A percentile compares a stretch with the other conserved stretches of the same genome.
phyloP scores from a whole-genome alignment of 2,888 invertebrate species.

The Carabus problematicus region DNA sequence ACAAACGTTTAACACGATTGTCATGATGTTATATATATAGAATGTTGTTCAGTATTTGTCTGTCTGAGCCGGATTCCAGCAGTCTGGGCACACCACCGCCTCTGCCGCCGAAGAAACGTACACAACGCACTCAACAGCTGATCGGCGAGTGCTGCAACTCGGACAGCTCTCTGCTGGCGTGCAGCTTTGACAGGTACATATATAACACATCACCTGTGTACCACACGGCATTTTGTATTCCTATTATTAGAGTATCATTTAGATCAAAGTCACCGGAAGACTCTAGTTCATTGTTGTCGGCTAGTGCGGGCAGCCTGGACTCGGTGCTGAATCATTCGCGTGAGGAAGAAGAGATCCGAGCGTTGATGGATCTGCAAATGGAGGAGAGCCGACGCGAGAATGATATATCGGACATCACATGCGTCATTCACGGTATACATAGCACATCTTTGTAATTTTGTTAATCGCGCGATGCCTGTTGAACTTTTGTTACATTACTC shows the following conservation, averaged over 20 bases:
- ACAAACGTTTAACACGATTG: background rate
- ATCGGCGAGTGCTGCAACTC: conserved; percentile 60
- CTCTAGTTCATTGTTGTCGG: conserved; percentile 70
- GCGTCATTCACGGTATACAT: conserved; percentile 32
- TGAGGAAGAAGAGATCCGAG: conserved; percentile 77
- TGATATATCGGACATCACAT: conserved; percentile 55
- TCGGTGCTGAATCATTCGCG: conserved; percentile 89
- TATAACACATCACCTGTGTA: too few species aligned
- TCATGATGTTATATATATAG: conserved; percentile 41
- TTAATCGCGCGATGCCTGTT: background rate
- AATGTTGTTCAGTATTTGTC: conserved; percentile 48
- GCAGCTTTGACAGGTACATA: conserved; percentile 67
- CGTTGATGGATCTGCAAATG: conserved; percentile 63
- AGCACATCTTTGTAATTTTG: background rate
- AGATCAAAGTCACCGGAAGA: conserved; percentile 78
- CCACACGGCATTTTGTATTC: too few species aligned
- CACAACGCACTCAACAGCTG: conserved; percentile 61
- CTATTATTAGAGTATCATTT: conserved; percentile 72
- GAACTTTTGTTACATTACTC: too few species aligned
- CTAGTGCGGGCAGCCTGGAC: conserved; percentile 83
- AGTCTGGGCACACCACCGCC: conserved; percentile 77
- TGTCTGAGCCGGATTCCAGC: conserved; percentile 59
- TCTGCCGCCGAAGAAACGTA: conserved; percentile 76
- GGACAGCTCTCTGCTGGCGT: conserved; percentile 69
- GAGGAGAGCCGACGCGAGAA: conserved; percentile 52